Percentiles rank a stretch among this genome's conserved stretches.
These are phyloP conservation scores for Leiothrix lutea DNA, from an alignment of 2,113 vertebrate species.

Conservation along the genomic window DNA sequence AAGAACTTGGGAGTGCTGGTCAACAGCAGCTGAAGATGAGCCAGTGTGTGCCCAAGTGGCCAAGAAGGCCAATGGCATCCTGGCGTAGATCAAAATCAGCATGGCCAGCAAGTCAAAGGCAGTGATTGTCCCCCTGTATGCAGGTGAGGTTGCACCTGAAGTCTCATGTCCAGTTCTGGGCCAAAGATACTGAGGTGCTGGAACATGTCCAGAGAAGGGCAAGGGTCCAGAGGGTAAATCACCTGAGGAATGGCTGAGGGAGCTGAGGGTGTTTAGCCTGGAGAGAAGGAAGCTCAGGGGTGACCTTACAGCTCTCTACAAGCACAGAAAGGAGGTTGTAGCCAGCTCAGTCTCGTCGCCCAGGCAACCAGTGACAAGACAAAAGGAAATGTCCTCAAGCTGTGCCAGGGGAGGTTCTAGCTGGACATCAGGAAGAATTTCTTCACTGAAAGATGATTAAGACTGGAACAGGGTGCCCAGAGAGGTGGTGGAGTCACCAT, in stretches of 20 bases:
- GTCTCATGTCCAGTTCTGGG: no score
- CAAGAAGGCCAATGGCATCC: background rate
- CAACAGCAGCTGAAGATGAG: fast-evolving
- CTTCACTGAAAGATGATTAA: background rate
- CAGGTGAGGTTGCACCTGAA: background rate
- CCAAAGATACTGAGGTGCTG: background rate
- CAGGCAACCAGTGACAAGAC: background rate
- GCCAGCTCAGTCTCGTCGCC: background rate
- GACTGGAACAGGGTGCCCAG: background rate
- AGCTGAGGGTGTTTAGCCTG: background rate
- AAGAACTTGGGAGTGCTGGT: background rate
- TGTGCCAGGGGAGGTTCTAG: background rate
- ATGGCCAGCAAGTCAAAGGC: background rate
- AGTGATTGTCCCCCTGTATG: fast-evolving
- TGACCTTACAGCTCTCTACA: background rate
- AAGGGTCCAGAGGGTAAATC: background rate
- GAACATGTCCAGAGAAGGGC: background rate
- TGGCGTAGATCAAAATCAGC: background rate
- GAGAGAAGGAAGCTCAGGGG: background rate
- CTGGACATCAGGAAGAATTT: background rate
- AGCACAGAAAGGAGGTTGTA: background rate
- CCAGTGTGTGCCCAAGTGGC: background rate
- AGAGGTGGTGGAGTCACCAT: background rate
- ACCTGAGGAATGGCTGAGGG: background rate
- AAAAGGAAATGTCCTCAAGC: background rate